Conservation (phyloP, 2,797 vertebrate species). For the Darevskia mixta region DNA sequence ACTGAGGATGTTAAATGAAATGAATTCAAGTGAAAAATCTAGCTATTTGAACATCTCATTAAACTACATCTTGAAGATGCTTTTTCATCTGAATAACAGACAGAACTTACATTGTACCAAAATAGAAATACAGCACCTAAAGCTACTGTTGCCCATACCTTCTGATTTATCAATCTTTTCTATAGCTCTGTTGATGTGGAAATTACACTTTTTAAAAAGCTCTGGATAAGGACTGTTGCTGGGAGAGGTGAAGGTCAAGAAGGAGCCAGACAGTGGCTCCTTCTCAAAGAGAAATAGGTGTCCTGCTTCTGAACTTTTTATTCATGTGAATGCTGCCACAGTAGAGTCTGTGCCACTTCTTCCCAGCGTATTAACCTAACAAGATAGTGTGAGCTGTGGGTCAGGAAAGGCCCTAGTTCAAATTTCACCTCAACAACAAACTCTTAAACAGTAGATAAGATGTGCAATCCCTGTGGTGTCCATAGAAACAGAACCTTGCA, state of each 20-base stretch:
- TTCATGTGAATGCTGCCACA: neutral
- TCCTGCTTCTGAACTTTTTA: neutral
- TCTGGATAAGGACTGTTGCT: neutral
- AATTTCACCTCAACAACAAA: neutral
- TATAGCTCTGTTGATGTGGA: neutral
- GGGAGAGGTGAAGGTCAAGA: neutral
- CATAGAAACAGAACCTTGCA: too few relatives aligned
- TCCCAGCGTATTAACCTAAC: neutral
- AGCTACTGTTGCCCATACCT: neutral
- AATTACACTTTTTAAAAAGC: neutral
- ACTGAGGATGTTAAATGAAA: slow-evolving; percentile 62
- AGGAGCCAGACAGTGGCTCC: neutral
- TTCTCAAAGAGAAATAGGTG: neutral
- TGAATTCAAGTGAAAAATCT: slow-evolving; percentile 73
- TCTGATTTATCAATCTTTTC: slow-evolving; percentile 14
- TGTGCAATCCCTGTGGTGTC: neutral
- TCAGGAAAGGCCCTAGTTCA: neutral
- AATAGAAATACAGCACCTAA: slow-evolving; percentile 19
- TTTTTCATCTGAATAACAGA: slow-evolving; percentile 71
- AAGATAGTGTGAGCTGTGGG: neutral
- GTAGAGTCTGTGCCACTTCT: neutral
- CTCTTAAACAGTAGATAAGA: neutral
- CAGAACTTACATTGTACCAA: slow-evolving; percentile 54
- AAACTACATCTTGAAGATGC: slow-evolving; percentile 65
- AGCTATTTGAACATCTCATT: slow-evolving; percentile 72